Percentiles rank a stretch among this genome's conserved stretches.
These are phyloP conservation scores for Paracentrotus lividus DNA, from an alignment of 53 echinoderm and acorn worm species.

Conservation along the genomic window DNA sequence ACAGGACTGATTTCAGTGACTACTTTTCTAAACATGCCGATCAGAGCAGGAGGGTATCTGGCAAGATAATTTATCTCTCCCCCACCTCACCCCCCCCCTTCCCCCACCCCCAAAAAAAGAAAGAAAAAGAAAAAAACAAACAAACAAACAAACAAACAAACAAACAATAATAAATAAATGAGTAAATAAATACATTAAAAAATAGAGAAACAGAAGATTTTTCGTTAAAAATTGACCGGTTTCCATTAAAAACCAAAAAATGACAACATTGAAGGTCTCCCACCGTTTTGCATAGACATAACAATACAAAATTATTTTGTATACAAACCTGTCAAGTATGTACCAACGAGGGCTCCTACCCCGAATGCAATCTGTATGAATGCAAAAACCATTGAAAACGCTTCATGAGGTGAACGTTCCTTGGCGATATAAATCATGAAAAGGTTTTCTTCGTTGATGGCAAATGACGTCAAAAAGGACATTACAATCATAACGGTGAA, in stretches of 20 bases:
- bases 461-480: slow-evolving; percentile 39
- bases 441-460: slow-evolving; percentile 40
- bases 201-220: too few relatives aligned
- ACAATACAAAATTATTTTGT: too few relatives aligned
- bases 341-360: background rate
- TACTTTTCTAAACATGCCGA: too few relatives aligned
- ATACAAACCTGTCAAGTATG: slow-evolving; percentile 24
- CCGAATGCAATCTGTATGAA: slow-evolving; percentile 22
- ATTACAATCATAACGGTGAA: background rate
- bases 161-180: background rate
- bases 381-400: slow-evolving; percentile 8
- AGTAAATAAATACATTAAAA: background rate
- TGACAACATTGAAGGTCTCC: too few relatives aligned
- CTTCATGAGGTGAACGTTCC: background rate
- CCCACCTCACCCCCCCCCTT: too few relatives aligned
- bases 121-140: background rate
- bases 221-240: too few relatives aligned
- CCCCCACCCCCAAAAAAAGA: too few relatives aligned
- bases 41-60: too few relatives aligned
- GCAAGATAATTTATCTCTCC: too few relatives aligned
- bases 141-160: background rate
- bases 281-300: too few relatives aligned
- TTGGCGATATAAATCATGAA: slow-evolving; percentile 18
- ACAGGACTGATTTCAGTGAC: too few relatives aligned
- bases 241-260: too few relatives aligned